A percentile compares a stretch with the other conserved stretches of the same genome.
Conservation (phyloP, 2,888 invertebrate species). For the Cyrtodaria siliqua region DNA sequence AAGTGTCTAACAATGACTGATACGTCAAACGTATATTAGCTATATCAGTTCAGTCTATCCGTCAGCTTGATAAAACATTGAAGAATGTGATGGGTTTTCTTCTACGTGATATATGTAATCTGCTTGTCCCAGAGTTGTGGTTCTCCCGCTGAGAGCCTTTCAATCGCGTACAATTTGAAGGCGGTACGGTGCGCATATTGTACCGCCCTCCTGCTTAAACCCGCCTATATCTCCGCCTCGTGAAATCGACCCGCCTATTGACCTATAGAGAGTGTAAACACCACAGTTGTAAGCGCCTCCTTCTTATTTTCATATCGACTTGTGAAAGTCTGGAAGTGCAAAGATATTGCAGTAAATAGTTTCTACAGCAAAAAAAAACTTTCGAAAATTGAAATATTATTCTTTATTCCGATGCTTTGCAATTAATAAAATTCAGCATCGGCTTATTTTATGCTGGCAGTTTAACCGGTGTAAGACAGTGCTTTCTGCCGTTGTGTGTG, state of each 20-base stretch:
- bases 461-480: no score
- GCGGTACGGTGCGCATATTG: constrained; percentile 31
- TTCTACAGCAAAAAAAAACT: not conserved
- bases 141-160: constrained; percentile 60
- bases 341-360: not conserved
- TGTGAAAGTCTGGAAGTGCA: constrained; percentile 17
- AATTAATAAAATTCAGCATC: constrained; percentile 17
- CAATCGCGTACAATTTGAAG: constrained; percentile 34
- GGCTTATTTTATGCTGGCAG: not conserved
- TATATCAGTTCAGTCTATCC: constrained; percentile 34
- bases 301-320: constrained; percentile 21
- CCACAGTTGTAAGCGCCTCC: constrained; percentile 1
- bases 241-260: constrained; percentile 48
- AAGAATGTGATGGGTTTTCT: constrained; percentile 44
- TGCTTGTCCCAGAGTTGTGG: constrained; percentile 37
- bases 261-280: constrained; percentile 49
- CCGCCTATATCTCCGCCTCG: constrained; percentile 65
- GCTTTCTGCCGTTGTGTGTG: no score
- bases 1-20: constrained; percentile 25
- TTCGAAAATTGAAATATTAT: constrained; percentile 11
- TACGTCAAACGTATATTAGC: constrained; percentile 44
- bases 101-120: constrained; percentile 61
- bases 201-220: constrained; percentile 15
- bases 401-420: constrained; percentile 8
- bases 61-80: constrained; percentile 52